phyloP scores from a whole-genome alignment of 2,113 vertebrate genomes.

The Monopterus albus region DNA sequence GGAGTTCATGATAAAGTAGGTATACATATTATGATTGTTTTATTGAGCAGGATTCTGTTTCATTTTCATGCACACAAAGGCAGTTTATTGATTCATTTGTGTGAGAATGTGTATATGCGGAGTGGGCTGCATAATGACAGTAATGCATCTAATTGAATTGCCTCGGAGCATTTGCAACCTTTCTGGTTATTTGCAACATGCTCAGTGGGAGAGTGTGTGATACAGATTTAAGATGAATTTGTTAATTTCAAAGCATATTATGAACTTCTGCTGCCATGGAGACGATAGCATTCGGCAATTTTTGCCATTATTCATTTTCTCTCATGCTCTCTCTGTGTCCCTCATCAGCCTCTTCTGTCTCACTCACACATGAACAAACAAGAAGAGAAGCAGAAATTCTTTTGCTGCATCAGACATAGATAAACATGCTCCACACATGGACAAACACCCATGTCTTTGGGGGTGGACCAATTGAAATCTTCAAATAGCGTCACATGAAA shows the following conservation, averaged over 20 bases:
- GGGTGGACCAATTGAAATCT: slow-evolving; percentile 21
- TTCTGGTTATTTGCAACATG: slow-evolving; percentile 13
- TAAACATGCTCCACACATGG: slow-evolving; percentile 7
- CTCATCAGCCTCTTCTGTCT: neutral
- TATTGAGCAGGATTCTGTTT: slow-evolving; percentile 2
- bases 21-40: too few relatives aligned
- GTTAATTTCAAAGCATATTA: slow-evolving; percentile 56
- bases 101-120: slow-evolving; percentile 2
- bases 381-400: slow-evolving; percentile 26
- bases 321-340: slow-evolving; percentile 19
- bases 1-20: too few relatives aligned
- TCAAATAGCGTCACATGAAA: slow-evolving; percentile 48
- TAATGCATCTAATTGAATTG: slow-evolving; percentile 41
- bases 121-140: slow-evolving; percentile 28
- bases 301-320: slow-evolving; percentile 34
- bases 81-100: slow-evolving; percentile 22
- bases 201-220: slow-evolving; percentile 25
- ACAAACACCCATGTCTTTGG: neutral
- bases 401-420: slow-evolving; percentile 17
- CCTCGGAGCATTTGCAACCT: slow-evolving; percentile 22
- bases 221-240: slow-evolving; percentile 43
- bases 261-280: slow-evolving; percentile 60
- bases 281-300: slow-evolving; percentile 27
- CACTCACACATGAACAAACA: neutral
- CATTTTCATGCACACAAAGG: neutral